Evolutionary conservation across 2,113 vertebrate genomes (phyloP).

Genomic region (Brachypodius melanocephalos): DNA sequence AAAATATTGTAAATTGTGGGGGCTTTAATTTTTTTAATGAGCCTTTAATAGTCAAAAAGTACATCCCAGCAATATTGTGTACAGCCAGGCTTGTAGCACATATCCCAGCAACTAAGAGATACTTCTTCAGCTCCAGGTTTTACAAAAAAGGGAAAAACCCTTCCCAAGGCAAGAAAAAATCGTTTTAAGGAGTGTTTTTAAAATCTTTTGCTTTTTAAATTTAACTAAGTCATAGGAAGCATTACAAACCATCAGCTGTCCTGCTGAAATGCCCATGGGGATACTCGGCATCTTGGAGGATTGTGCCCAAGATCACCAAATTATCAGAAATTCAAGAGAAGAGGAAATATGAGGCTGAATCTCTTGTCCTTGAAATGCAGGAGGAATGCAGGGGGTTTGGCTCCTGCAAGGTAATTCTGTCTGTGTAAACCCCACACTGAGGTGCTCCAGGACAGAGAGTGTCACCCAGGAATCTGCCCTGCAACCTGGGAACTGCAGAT

Average conservation of each 20-base stretch:
- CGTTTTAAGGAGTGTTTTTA: background rate
- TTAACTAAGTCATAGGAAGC: background rate
- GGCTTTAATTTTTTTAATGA: slow-evolving; percentile 64
- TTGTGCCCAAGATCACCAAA: background rate
- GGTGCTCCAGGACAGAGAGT: background rate
- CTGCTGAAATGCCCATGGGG: background rate
- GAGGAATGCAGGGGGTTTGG: background rate
- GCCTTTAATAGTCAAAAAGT: slow-evolving; percentile 42
- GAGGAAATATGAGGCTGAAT: background rate
- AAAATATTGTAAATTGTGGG: slow-evolving; percentile 56
- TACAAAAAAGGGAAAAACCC: background rate
- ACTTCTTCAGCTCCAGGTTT: background rate
- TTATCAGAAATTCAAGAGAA: background rate
- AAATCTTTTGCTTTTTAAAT: background rate
- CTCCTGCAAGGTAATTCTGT: background rate
- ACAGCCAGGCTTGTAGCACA: background rate
- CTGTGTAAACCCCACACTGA: background rate
- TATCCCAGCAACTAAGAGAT: background rate
- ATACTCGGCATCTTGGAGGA: background rate
- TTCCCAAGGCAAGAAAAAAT: background rate
- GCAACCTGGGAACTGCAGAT: background rate
- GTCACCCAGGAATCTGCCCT: background rate
- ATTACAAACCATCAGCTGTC: background rate
- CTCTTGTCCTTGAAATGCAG: background rate
- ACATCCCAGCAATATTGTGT: background rate